Evolutionary conservation across 2,113 vertebrate genomes (phyloP).

Genomic region (Mobula birostris): DNA sequence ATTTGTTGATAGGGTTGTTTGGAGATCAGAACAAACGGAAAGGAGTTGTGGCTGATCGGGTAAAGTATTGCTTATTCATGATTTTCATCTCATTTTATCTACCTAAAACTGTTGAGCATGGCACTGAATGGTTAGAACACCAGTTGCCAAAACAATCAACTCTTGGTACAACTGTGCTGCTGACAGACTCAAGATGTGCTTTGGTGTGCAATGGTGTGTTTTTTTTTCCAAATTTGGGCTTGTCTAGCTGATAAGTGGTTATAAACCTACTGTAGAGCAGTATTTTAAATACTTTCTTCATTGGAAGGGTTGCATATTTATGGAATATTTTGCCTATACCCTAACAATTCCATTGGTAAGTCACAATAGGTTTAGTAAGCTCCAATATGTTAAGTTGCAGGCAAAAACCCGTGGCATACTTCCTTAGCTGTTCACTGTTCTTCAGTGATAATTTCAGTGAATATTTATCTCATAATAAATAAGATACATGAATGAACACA

Average conservation of each 20-base stretch:
- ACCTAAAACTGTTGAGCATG: neutral
- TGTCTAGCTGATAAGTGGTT: neutral
- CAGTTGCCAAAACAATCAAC: neutral
- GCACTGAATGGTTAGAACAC: neutral
- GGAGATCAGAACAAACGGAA: conserved; percentile 80
- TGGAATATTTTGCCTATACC: neutral
- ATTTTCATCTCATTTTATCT: neutral
- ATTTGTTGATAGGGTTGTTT: conserved; percentile 65
- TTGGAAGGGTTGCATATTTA: neutral
- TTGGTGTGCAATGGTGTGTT: neutral
- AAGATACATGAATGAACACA: neutral
- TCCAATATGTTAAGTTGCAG: neutral
- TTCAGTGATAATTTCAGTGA: neutral
- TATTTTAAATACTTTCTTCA: neutral
- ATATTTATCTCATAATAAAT: neutral
- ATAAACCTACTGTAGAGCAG: neutral
- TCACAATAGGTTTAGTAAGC: neutral
- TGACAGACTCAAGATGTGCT: neutral
- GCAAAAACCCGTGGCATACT: neutral
- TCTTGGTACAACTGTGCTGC: neutral
- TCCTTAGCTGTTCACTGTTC: neutral
- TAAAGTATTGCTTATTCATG: conserved; percentile 47
- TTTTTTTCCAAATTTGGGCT: neutral
- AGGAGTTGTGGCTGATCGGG: conserved; percentile 78
- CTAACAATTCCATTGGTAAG: neutral